Percentiles rank a stretch among this genome's conserved stretches.
Evolutionary conservation across 2,113 vertebrate species (phyloP).

Genomic region (Lycaon pictus): DNA sequence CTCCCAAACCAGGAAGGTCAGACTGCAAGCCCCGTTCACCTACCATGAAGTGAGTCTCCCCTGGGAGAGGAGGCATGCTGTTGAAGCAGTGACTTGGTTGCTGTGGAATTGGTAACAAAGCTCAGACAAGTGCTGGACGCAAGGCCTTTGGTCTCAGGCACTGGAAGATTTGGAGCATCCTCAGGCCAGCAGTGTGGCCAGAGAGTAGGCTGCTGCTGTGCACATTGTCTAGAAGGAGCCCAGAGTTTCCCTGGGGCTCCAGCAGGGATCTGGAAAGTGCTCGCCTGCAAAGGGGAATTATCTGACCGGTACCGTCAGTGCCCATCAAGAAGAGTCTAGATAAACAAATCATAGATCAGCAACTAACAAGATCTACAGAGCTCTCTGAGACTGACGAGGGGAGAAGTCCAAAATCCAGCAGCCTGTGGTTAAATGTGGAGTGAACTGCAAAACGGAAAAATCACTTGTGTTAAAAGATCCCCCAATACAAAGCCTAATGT

Average conservation of each 20-base stretch:
- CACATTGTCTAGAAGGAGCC: not conserved
- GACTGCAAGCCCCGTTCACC: not conserved
- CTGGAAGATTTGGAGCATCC: not conserved
- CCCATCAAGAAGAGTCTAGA: not conserved
- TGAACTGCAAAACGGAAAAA: fast-evolving
- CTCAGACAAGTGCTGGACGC: not conserved
- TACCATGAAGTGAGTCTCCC: fast-evolving
- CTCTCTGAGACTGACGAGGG: not conserved
- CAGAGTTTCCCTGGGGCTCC: not conserved
- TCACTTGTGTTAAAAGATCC: not conserved
- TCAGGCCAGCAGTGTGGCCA: not conserved
- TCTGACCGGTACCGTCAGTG: fast-evolving
- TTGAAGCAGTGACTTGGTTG: too few relatives aligned
- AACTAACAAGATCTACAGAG: too few relatives aligned
- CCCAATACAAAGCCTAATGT: not conserved
- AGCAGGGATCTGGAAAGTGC: not conserved
- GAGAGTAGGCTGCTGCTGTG: not conserved
- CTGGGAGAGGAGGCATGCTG: too few relatives aligned
- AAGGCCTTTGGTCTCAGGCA: not conserved
- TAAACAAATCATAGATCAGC: not conserved
- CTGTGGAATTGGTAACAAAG: too few relatives aligned
- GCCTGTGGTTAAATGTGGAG: not conserved
- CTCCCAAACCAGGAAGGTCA: not conserved
- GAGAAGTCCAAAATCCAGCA: not conserved
- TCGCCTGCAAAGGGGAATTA: too few relatives aligned